These are phyloP conservation scores for Chloroclysta siterata DNA, from an alignment of 2,888 invertebrate genomes.

Conservation along the genomic window DNA sequence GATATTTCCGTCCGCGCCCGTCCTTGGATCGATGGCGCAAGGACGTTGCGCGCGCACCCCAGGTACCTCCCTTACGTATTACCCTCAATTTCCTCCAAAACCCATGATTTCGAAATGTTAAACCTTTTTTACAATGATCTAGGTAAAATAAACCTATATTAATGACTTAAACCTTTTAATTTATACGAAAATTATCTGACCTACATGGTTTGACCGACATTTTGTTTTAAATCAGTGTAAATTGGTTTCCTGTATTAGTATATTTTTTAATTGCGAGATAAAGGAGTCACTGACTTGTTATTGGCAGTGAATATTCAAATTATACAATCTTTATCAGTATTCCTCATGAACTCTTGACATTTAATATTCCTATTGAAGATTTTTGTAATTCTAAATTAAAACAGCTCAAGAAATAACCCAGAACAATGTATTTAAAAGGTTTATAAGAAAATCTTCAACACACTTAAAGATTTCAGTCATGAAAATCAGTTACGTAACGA, in stretches of 20 bases:
- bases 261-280: constrained; percentile 28
- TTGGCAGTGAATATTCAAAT: neutral
- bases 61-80: constrained; percentile 42
- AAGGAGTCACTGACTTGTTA: constrained; percentile 16
- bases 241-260: constrained; percentile 18
- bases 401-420: neutral
- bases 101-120: neutral
- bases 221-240: constrained; percentile 13
- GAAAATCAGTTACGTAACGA: constrained; percentile 36
- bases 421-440: neutral
- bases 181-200: too few species aligned
- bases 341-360: neutral
- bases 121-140: neutral
- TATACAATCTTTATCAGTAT: neutral
- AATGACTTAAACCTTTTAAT: too few species aligned
- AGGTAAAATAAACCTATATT: neutral
- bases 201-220: constrained; percentile 8
- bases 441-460: neutral
- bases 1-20: constrained; percentile 51
- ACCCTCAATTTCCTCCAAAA: constrained; percentile 40
- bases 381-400: neutral
- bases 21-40: constrained; percentile 79
- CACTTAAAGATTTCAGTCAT: constrained; percentile 23
- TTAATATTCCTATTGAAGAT: neutral
- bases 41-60: constrained; percentile 75